These are phyloP conservation scores for Noctuana brunneofusca DNA, from an alignment of 2,888 invertebrate genomes.

Conservation along the genomic window DNA sequence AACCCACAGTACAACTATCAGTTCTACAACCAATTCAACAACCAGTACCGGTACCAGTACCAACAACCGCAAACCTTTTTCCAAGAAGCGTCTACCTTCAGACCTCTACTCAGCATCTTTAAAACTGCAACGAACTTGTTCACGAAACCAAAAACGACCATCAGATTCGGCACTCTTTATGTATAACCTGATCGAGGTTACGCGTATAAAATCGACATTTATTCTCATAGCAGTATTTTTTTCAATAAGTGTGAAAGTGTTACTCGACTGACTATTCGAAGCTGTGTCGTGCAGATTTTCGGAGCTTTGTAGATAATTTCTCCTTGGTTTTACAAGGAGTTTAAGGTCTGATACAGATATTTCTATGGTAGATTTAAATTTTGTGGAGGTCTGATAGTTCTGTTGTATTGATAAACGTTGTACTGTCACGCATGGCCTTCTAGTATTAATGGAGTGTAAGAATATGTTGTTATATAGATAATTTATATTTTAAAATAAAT, in stretches of 20 bases:
- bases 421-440: slow-evolving; percentile 75
- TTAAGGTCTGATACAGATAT: slow-evolving; percentile 53
- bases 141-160: slow-evolving; percentile 68
- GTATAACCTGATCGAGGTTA: slow-evolving; percentile 49
- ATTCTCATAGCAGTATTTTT: slow-evolving; percentile 41
- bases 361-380: slow-evolving; percentile 43
- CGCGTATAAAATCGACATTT: slow-evolving; percentile 31
- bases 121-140: slow-evolving; percentile 74
- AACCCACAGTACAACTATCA: slow-evolving; percentile 71
- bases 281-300: slow-evolving; percentile 60
- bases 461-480: slow-evolving; percentile 66
- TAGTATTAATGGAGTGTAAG: slow-evolving; percentile 71
- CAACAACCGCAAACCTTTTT: slow-evolving; percentile 65
- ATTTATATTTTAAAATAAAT: slow-evolving; percentile 65
- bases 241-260: slow-evolving; percentile 69
- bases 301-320: slow-evolving; percentile 74
- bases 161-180: slow-evolving; percentile 71
- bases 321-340: slow-evolving; percentile 82
- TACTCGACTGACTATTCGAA: slow-evolving; percentile 80
- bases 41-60: slow-evolving; percentile 62
- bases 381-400: slow-evolving; percentile 65
- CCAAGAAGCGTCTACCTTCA: slow-evolving; percentile 67
- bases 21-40: slow-evolving; percentile 68
- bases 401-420: slow-evolving; percentile 53
- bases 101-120: slow-evolving; percentile 74